Evolutionary conservation across 2,113 vertebrate species (phyloP), one percentile per base, ranked within the genome.

Genomic region (Bujurquina vittata): DNA sequence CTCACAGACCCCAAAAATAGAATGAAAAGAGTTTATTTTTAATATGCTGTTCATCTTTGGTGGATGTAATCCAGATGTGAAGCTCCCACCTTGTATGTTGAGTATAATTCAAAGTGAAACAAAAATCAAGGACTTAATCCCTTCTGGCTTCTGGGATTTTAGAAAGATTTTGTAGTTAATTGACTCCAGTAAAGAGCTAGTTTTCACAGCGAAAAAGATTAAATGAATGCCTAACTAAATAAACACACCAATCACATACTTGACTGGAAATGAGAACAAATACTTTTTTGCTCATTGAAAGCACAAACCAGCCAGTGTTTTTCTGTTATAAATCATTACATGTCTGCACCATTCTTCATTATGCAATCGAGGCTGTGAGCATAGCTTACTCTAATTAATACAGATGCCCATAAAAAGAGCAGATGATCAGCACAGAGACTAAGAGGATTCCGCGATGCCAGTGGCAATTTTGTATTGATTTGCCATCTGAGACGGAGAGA

Each of bases 231-330:
- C 26, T 87, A 76, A 67, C 17, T 84, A 84, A 83, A 84, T 75
- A 91, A 91, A 88, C 74, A 84, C 43, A 67, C 84, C 79, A 90
- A 94, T 93, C 91, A 93, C 23, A 92, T 79, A 80, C 80, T 83
- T 65, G 75, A 91, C 75, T 92, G 85, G 49, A 89, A 88, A 90
- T 77, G 54, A 87, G 80, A 49, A 57, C 85, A 91, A 87, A 89
- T 92, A 88, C 74, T 83, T 89, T 88, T 90, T 88, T 92, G 87
- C 86, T 91, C 84, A 88, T 72, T 89, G 81, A 88, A 67, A 91
- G 87, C 29, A 54, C 74, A 91, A 91, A 85, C 80, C 72, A 81
- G 11, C 49, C 77, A 2, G 35, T 89, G 77, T 91, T 93, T 92
- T 83, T 67, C 77, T 22, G 5, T 87, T 87, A 91, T 93, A 88